Conservation (phyloP, 2,888 invertebrate genomes). For the Melieria crassipennis region DNA sequence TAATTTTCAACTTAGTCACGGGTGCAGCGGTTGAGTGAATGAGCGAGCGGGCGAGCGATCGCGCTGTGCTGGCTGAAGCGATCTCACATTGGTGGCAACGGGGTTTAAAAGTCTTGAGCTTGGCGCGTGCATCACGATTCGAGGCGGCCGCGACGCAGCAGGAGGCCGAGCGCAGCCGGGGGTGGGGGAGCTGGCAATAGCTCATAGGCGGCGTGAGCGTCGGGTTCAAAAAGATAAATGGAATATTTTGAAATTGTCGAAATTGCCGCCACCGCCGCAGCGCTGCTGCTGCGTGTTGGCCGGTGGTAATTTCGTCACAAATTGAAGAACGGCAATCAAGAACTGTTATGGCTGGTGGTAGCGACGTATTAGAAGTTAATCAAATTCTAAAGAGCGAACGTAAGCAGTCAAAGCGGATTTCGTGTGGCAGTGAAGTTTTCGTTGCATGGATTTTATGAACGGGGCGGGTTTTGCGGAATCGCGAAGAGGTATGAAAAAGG, state of each 20-base stretch:
- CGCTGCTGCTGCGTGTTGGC: background rate
- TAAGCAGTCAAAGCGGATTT: too few relatives aligned
- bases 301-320: too few relatives aligned
- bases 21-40: too few relatives aligned
- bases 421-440: too few relatives aligned
- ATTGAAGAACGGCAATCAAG: too few relatives aligned
- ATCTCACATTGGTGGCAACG: slow-evolving; percentile 4
- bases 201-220: background rate
- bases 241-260: slow-evolving; percentile 19
- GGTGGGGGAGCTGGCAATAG: background rate
- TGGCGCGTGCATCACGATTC: slow-evolving; percentile 39
- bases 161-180: slow-evolving; percentile 16
- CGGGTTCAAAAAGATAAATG: slow-evolving; percentile 18
- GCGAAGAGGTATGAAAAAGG: too few relatives aligned
- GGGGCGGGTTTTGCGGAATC: too few relatives aligned
- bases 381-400: too few relatives aligned
- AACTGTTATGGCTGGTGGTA: background rate
- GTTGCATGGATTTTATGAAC: too few relatives aligned
- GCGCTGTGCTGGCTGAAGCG: too few relatives aligned
- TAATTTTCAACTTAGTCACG: too few relatives aligned
- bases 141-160: slow-evolving; percentile 20
- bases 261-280: background rate
- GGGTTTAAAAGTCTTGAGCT: slow-evolving; percentile 37
- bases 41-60: too few relatives aligned
- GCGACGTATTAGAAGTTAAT: background rate